These are phyloP conservation scores for Sebastes vulpes DNA, from an alignment of 2,797 vertebrate species.

Conservation along the genomic window DNA sequence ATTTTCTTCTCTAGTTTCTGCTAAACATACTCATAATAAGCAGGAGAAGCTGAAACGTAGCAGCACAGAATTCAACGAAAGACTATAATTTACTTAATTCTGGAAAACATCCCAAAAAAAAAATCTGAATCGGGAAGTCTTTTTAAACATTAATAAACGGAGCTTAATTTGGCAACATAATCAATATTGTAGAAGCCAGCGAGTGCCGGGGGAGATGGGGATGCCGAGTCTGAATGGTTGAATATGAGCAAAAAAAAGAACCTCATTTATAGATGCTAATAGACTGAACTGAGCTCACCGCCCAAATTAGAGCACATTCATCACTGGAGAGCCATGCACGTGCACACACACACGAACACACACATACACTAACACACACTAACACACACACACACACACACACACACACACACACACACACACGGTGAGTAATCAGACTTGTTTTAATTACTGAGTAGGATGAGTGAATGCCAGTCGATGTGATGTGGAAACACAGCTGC, in stretches of 20 bases:
- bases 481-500: background rate
- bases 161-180: constrained; percentile 27
- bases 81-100: background rate
- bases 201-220: background rate
- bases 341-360: background rate
- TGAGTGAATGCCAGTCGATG: background rate
- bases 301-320: constrained; percentile 53
- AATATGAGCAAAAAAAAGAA: constrained; percentile 6
- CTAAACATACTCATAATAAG: background rate
- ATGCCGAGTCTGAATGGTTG: background rate
- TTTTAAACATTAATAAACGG: background rate
- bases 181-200: background rate
- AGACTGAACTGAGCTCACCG: constrained; percentile 17
- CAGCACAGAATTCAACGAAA: background rate
- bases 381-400: background rate
- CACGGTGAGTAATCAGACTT: background rate
- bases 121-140: background rate
- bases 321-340: background rate
- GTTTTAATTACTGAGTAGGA: background rate
- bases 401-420: too few relatives aligned
- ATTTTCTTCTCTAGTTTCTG: background rate
- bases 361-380: background rate
- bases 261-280: constrained; percentile 20
- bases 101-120: background rate
- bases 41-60: background rate